These are phyloP conservation scores for Pleuronectes platessa DNA, from an alignment of 2,113 vertebrate species.

Conservation along the genomic window DNA sequence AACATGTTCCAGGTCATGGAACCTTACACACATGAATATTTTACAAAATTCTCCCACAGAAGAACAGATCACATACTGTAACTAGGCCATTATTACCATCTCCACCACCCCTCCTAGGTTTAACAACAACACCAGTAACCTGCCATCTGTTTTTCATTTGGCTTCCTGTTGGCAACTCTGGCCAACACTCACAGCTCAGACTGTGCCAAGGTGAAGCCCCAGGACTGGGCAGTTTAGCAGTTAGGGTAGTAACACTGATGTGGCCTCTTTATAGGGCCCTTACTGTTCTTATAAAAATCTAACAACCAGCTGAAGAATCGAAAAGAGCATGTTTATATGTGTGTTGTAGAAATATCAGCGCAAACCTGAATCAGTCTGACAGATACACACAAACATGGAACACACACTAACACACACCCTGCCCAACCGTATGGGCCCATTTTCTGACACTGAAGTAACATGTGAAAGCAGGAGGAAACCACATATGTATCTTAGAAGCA, in stretches of 20 bases:
- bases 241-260: constrained; percentile 11
- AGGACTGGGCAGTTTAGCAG: constrained; percentile 5
- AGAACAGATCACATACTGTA: background rate
- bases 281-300: constrained; percentile 3
- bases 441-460: background rate
- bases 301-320: background rate
- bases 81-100: constrained; percentile 20
- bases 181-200: constrained; percentile 47
- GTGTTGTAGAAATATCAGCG: background rate
- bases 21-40: background rate
- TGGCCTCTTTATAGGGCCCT: constrained; percentile 8
- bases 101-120: constrained; percentile 22
- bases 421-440: background rate
- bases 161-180: constrained; percentile 61
- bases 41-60: background rate
- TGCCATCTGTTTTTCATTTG: constrained; percentile 68
- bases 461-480: background rate
- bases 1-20: background rate
- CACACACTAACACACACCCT: background rate
- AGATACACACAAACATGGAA: background rate
- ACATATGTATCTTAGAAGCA: background rate
- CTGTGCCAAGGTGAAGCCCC: constrained; percentile 47
- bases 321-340: background rate
- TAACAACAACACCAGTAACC: constrained; percentile 48
- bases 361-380: background rate